These are phyloP conservation scores for Oenanthe oenanthe DNA, from an alignment of 2,113 vertebrate species.

Conservation along the genomic window DNA sequence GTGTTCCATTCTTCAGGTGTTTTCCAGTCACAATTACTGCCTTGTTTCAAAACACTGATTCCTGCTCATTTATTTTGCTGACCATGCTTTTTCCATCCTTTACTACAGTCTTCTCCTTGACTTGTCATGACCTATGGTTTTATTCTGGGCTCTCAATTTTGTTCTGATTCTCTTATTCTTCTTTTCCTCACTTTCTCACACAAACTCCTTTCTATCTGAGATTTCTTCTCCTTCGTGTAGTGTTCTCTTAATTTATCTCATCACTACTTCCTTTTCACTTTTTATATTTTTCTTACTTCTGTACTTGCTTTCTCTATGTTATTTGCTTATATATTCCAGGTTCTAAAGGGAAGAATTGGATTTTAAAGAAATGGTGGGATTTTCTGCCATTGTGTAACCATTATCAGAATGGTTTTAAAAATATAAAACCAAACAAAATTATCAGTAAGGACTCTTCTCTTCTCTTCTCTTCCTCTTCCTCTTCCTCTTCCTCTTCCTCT, in stretches of 20 bases:
- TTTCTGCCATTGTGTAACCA: background rate
- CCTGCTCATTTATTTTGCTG: background rate
- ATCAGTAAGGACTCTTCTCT: background rate
- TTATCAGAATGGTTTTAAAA: background rate
- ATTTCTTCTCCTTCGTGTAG: background rate
- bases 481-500: no score
- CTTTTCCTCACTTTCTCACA: background rate
- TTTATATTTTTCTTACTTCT: background rate
- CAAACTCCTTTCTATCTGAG: background rate
- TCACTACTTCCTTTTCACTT: background rate
- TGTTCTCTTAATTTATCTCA: background rate
- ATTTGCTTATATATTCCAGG: background rate
- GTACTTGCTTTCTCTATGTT: background rate
- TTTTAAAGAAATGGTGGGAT: background rate
- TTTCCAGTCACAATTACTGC: constrained; percentile 3
- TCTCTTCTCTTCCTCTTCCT: background rate
- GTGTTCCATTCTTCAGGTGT: constrained; percentile 25
- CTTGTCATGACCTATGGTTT: background rate
- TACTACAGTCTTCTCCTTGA: background rate
- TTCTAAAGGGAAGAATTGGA: background rate
- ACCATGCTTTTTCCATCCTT: background rate
- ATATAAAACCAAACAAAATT: background rate
- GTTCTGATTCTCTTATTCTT: background rate
- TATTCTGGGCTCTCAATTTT: background rate
- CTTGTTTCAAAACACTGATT: constrained; percentile 5